Conservation (phyloP, 2,797 vertebrate species). For the Bradypodion ventrale region DNA sequence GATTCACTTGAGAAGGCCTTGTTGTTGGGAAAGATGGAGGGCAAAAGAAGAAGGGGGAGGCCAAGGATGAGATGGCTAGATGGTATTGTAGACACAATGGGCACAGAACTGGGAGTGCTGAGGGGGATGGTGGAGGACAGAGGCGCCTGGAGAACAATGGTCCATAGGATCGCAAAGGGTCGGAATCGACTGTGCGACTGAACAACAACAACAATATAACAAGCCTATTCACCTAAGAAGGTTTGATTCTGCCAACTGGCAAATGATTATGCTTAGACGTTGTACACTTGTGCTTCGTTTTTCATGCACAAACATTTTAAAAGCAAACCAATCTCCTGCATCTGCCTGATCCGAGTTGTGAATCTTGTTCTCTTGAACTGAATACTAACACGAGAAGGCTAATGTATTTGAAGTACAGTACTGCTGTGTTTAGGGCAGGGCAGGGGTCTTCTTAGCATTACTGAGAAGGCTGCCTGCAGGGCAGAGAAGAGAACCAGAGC, state of each 20-base stretch:
- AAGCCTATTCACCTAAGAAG: neutral
- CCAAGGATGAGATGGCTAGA: no score
- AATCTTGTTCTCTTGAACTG: neutral
- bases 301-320: neutral
- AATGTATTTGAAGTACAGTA: neutral
- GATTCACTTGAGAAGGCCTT: no score
- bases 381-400: neutral
- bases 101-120: no score
- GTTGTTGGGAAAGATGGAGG: no score
- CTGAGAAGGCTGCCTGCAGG: slow-evolving; percentile 13
- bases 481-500: slow-evolving; percentile 25
- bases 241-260: neutral
- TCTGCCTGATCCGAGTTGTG: neutral
- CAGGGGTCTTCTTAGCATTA: neutral
- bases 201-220: neutral
- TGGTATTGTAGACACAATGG: no score
- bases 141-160: no score
- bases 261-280: neutral
- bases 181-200: no score
- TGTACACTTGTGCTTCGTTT: neutral
- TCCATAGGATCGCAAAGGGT: no score
- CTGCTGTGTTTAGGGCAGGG: neutral
- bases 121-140: no score
- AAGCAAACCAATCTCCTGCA: neutral
- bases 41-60: no score